These are phyloP conservation scores for Willowsia nigromaculata DNA, from an alignment of 2,888 invertebrate species.

Conservation along the genomic window DNA sequence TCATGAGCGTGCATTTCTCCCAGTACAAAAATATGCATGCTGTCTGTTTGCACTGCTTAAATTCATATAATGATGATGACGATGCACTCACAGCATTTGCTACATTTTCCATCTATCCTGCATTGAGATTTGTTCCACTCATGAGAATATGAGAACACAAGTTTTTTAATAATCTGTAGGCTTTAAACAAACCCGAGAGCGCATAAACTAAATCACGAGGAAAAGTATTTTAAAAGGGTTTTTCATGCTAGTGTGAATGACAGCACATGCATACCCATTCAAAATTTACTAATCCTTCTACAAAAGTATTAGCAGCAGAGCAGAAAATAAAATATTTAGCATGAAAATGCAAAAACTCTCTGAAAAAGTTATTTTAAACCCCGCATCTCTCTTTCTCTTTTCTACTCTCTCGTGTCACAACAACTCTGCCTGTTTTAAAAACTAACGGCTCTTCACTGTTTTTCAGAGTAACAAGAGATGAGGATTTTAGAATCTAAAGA, in stretches of 20 bases:
- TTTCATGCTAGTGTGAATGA: neutral
- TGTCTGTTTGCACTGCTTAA: neutral
- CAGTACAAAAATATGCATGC: neutral
- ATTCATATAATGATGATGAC: neutral
- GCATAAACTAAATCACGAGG: too few species aligned
- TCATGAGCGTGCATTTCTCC: constrained; percentile 3
- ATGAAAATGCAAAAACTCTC: neutral
- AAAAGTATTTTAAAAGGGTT: neutral
- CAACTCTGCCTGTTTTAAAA: neutral
- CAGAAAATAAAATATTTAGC: neutral
- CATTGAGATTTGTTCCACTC: too few species aligned
- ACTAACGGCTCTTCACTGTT: too few species aligned
- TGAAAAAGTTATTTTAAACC: neutral
- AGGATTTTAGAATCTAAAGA: neutral
- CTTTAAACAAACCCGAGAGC: too few species aligned
- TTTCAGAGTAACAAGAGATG: neutral
- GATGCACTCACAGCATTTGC: neutral
- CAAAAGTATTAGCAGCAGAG: neutral
- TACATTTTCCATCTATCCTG: neutral
- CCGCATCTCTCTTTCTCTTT: neutral
- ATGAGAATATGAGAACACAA: too few species aligned
- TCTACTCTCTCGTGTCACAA: neutral
- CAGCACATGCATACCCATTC: neutral
- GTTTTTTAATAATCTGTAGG: too few species aligned
- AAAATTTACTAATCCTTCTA: neutral